Evolutionary conservation across 2,888 invertebrate genomes (phyloP).

Genomic region (Deroplatys truncata): DNA sequence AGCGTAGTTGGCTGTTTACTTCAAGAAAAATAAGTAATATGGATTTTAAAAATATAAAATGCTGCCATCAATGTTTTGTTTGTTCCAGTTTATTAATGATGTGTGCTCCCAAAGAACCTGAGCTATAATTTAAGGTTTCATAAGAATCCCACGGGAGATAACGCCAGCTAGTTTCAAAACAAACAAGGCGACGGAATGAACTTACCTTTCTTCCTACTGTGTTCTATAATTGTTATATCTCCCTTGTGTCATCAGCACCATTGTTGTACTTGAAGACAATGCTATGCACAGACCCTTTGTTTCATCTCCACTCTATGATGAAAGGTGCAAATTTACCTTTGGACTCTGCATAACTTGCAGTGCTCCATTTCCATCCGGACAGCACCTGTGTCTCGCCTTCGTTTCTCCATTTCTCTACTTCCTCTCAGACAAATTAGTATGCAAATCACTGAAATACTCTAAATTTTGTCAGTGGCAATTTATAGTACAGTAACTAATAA

Average conservation of each 20-base stretch:
- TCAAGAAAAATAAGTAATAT: too few relatives aligned
- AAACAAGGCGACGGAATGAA: not conserved
- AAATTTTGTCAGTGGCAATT: too few relatives aligned
- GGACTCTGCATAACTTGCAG: not conserved
- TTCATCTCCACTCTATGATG: not conserved
- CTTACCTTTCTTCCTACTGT: not conserved
- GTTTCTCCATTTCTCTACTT: not conserved
- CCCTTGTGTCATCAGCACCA: not conserved
- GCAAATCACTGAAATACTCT: not conserved
- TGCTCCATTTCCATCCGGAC: not conserved
- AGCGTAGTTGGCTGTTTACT: too few relatives aligned
- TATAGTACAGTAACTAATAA: too few relatives aligned
- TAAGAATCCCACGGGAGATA: not conserved
- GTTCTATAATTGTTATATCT: not conserved
- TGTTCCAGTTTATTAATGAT: not conserved
- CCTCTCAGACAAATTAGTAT: not conserved
- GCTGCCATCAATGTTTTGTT: not conserved
- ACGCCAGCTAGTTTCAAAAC: not conserved
- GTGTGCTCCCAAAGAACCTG: too few relatives aligned
- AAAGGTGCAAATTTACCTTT: not conserved
- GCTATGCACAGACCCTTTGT: not conserved
- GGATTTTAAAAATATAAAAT: too few relatives aligned
- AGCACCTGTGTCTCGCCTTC: not conserved
- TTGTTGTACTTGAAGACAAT: not conserved
- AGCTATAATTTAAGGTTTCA: not conserved